Conservation (phyloP, 2,797 vertebrate species). For the Mus spretus region DNA sequence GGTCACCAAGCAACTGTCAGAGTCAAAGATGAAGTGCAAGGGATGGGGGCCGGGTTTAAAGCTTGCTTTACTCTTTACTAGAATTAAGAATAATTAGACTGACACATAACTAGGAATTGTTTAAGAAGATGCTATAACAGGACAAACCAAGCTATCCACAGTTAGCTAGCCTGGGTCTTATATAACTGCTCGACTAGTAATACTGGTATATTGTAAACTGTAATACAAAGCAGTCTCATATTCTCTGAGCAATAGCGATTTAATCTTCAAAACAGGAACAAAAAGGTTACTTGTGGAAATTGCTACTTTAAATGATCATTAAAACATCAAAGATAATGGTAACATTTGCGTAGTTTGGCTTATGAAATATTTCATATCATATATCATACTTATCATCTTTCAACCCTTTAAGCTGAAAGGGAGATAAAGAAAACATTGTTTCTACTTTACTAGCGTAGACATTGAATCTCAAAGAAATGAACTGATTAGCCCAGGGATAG, state of each 20-base stretch:
- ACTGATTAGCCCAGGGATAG: neutral
- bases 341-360: constrained; percentile 44
- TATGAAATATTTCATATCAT: constrained; percentile 54
- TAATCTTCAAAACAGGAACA: constrained; percentile 47
- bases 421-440: constrained; percentile 50
- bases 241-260: constrained; percentile 29
- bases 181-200: constrained; percentile 21
- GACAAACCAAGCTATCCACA: constrained; percentile 37
- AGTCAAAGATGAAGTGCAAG: constrained; percentile 30
- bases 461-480: constrained; percentile 49
- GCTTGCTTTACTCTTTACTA: constrained; percentile 25
- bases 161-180: neutral
- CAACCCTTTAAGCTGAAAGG: constrained; percentile 27
- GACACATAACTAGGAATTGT: constrained; percentile 17
- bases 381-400: constrained; percentile 54
- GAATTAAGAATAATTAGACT: constrained; percentile 49
- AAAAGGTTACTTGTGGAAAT: constrained; percentile 5
- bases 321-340: constrained; percentile 58
- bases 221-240: constrained; percentile 49
- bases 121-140: constrained; percentile 54
- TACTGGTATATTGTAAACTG: neutral
- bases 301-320: constrained; percentile 47
- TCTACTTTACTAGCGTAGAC: constrained; percentile 56
- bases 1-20: constrained; percentile 25
- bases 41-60: neutral